Conservation (phyloP, 1,140 invertebrate genomes). For the Leptinotarsa lineolata region DNA sequence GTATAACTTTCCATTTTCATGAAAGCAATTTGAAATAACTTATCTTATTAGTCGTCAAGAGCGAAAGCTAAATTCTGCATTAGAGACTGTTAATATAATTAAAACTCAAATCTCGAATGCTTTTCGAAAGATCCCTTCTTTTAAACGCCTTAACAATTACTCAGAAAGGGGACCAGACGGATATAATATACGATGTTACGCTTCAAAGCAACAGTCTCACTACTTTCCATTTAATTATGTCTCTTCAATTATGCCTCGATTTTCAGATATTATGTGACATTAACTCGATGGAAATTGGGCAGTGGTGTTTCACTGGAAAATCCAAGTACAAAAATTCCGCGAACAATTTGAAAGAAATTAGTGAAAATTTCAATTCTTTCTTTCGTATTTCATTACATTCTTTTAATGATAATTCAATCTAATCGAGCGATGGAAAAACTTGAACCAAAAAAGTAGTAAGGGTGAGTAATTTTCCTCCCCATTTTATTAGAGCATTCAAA, state of each 20-base stretch:
- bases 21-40: conserved; percentile 3
- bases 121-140: conserved; percentile 5
- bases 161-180: neutral
- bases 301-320: too few relatives aligned
- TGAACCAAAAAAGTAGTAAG: too few relatives aligned
- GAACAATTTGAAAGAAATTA: too few relatives aligned
- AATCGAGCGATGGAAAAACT: too few relatives aligned
- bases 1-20: conserved; percentile 8
- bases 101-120: conserved; percentile 6
- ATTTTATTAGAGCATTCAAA: too few relatives aligned
- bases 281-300: too few relatives aligned
- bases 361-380: too few relatives aligned
- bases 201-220: conserved; percentile 2
- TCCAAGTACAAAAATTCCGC: neutral
- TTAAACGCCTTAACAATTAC: conserved; percentile 8
- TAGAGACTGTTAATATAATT: conserved; percentile 5
- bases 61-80: conserved; percentile 5
- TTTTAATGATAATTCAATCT: too few relatives aligned
- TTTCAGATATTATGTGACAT: neutral
- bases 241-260: conserved; percentile 3
- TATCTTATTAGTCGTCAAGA: conserved; percentile 1
- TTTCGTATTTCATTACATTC: too few relatives aligned
- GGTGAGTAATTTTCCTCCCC: too few relatives aligned
- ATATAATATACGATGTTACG: conserved; percentile 6
- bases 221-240: neutral